Percentiles rank a stretch among this genome's conserved stretches.
phyloP scores from a whole-genome alignment of 2,113 vertebrate genomes.

The Sciurus niger region DNA sequence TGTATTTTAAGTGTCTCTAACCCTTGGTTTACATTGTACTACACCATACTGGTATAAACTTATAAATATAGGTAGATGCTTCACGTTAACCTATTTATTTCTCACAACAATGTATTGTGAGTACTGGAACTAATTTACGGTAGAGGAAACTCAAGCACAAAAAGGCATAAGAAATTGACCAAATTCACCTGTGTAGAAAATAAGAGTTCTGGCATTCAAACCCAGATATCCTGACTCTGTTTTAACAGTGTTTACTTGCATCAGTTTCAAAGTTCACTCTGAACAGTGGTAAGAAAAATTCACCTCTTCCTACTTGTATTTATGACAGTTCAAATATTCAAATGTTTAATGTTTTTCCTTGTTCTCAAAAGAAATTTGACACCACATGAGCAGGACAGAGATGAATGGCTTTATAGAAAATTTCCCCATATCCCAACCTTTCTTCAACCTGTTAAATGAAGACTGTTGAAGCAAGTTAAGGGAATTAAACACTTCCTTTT shows the following conservation, averaged over 20 bases:
- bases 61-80: background rate
- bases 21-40: background rate
- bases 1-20: background rate
- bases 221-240: background rate
- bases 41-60: background rate
- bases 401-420: background rate
- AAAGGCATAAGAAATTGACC: background rate
- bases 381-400: background rate
- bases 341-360: conserved; percentile 21
- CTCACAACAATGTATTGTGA: background rate
- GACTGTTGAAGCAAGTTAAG: background rate
- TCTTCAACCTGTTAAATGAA: background rate
- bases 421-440: background rate
- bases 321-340: conserved; percentile 25
- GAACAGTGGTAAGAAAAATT: background rate
- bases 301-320: background rate
- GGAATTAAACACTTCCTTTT: background rate
- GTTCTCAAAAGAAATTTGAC: conserved; percentile 50
- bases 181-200: background rate
- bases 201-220: background rate
- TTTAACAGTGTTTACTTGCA: background rate
- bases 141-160: background rate
- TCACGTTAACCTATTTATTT: background rate
- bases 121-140: conserved; percentile 8
- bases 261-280: background rate